phyloP scores from a whole-genome alignment of 2,888 invertebrate genomes.

The Andrena flavipes region DNA sequence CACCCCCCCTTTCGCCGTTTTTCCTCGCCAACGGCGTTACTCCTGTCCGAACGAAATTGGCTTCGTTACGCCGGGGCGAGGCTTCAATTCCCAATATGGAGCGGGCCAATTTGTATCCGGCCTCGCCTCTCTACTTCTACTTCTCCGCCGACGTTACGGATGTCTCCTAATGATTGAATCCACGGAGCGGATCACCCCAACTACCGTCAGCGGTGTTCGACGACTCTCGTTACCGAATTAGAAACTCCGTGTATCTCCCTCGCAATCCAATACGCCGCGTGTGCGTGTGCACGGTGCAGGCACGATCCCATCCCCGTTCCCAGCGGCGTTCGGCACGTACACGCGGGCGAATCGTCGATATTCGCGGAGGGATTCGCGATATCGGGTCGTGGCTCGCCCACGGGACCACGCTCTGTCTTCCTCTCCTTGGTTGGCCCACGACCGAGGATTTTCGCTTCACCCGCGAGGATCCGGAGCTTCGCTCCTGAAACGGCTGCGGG shows the following conservation, averaged over 20 bases:
- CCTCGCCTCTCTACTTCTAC: slow-evolving; percentile 34
- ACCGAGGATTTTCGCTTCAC: slow-evolving; percentile 43
- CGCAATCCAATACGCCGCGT: slow-evolving; percentile 8
- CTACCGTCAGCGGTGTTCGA: slow-evolving; percentile 30
- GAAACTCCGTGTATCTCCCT: slow-evolving; percentile 48
- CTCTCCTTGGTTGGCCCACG: slow-evolving; percentile 1
- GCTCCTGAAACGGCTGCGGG: too few species aligned
- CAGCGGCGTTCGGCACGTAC: not conserved
- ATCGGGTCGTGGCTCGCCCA: slow-evolving; percentile 49
- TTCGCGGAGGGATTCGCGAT: slow-evolving; percentile 58
- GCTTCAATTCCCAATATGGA: slow-evolving; percentile 72
- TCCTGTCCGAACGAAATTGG: slow-evolving; percentile 69
- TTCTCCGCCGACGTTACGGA: slow-evolving; percentile 38
- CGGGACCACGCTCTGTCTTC: slow-evolving; percentile 9
- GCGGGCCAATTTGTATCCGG: slow-evolving; percentile 74
- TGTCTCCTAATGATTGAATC: slow-evolving; percentile 71
- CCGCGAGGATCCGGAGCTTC: too few species aligned
- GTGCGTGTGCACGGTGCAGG: not conserved
- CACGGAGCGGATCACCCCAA: slow-evolving; percentile 50
- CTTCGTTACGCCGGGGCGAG: slow-evolving; percentile 70
- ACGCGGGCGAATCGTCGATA: slow-evolving; percentile 47
- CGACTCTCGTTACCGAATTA: slow-evolving; percentile 52
- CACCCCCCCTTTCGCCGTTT: not conserved
- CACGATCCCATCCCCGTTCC: slow-evolving; percentile 17
- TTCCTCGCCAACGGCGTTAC: slow-evolving; percentile 27